phyloP scores from a whole-genome alignment of 2,888 invertebrate species.

The Lasioglossum villosulum region DNA sequence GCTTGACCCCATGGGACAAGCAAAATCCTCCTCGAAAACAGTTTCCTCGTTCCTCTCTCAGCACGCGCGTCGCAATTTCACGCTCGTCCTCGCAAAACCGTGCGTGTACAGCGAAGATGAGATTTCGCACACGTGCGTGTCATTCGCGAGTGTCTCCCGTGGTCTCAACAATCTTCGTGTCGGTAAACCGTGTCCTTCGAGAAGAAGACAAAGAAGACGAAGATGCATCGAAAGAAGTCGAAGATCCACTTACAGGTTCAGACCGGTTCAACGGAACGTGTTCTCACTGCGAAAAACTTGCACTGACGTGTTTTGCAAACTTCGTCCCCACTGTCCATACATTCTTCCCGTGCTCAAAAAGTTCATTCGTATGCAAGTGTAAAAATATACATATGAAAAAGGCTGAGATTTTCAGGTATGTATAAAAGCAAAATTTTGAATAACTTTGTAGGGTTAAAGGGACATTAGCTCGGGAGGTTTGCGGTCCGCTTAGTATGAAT shows the following conservation, averaged over 20 bases:
- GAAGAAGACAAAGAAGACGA: background rate
- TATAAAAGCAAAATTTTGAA: background rate
- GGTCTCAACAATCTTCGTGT: conserved; percentile 47
- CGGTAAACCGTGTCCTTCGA: conserved; percentile 18
- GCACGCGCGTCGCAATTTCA: conserved; percentile 25
- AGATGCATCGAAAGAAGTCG: background rate
- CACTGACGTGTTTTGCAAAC: conserved; percentile 2
- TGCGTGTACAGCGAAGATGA: conserved; percentile 31
- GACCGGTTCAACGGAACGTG: background rate
- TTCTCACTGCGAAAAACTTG: background rate
- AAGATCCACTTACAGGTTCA: background rate
- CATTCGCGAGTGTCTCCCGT: conserved; percentile 59
- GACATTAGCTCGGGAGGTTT: background rate
- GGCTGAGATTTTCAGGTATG: background rate
- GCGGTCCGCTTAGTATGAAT: conserved; percentile 30
- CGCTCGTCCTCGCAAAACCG: conserved; percentile 13
- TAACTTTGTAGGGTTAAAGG: background rate
- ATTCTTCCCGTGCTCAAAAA: background rate
- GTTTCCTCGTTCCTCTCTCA: conserved; percentile 33
- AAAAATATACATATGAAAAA: background rate
- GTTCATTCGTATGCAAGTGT: background rate
- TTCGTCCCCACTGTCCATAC: background rate
- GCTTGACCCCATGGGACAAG: background rate
- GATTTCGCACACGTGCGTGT: conserved; percentile 47
- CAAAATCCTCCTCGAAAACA: background rate